phyloP scores from a whole-genome alignment of 2,113 vertebrate genomes.

The Suncus etruscus region DNA sequence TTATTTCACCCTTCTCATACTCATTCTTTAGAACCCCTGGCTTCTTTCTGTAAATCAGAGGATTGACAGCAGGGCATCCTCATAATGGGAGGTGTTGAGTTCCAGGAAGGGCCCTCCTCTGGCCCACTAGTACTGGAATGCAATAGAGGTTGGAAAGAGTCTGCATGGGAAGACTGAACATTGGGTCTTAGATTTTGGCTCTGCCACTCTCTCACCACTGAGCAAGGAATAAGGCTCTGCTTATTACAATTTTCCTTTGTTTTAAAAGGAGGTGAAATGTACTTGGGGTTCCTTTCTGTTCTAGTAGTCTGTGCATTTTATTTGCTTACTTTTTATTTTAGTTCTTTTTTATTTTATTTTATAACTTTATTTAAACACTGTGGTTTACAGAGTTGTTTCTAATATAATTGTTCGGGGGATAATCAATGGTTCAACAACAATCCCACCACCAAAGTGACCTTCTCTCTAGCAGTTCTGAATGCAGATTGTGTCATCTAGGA shows the following conservation, averaged over 20 bases:
- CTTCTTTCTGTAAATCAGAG: constrained; percentile 61
- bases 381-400: no score
- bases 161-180: background rate
- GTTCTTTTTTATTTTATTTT: no score
- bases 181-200: background rate
- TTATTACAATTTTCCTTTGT: constrained; percentile 1
- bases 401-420: no score
- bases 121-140: background rate
- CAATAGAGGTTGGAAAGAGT: background rate
- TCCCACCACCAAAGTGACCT: no score
- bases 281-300: constrained; percentile 28
- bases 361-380: no score
- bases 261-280: background rate
- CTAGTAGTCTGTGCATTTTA: background rate
- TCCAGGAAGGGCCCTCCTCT: background rate
- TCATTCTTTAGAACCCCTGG: constrained; percentile 41
- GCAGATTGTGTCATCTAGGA: constrained; percentile 18
- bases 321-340: no score
- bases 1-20: no score
- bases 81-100: constrained; percentile 35
- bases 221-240: background rate
- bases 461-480: constrained; percentile 28
- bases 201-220: background rate
- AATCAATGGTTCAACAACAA: no score
- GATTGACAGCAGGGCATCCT: constrained; percentile 29